Percentiles rank a stretch among this genome's conserved stretches.
Conservation (phyloP, 2,797 vertebrate species). For the Propithecus deckenii region DNA sequence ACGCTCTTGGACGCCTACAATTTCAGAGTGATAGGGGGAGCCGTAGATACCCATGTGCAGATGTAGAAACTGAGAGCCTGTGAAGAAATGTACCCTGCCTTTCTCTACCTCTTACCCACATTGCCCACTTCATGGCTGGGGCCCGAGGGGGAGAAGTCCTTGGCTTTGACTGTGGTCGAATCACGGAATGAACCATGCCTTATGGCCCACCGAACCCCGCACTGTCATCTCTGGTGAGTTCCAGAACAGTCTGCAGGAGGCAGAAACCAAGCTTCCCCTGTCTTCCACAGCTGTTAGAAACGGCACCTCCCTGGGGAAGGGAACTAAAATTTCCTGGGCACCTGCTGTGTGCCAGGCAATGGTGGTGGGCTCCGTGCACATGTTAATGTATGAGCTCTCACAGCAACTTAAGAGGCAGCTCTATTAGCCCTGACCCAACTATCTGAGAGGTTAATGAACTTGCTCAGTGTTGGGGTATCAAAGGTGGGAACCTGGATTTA, state of each 20-base stretch:
- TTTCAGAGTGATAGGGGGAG: background rate
- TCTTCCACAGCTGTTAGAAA: background rate
- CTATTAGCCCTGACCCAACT: fast-evolving
- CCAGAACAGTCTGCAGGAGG: background rate
- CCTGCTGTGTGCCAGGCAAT: background rate
- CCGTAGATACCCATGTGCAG: background rate
- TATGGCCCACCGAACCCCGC: background rate
- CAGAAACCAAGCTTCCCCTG: background rate
- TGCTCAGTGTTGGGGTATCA: background rate
- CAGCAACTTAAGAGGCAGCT: background rate
- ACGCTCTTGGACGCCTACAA: fast-evolving
- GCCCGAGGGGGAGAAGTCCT: background rate
- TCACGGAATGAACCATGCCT: background rate
- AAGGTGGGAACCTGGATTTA: background rate
- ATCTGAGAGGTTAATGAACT: background rate
- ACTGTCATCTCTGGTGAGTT: background rate
- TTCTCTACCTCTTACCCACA: background rate
- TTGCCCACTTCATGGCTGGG: background rate
- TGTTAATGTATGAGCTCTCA: background rate
- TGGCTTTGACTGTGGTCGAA: background rate
- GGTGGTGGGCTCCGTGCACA: background rate
- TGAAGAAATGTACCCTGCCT: background rate
- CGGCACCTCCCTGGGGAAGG: background rate
- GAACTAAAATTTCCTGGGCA: background rate
- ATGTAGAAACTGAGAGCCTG: background rate